These are phyloP conservation scores for Chionodraco myersi DNA, from an alignment of 2,113 vertebrate genomes.

Conservation along the genomic window DNA sequence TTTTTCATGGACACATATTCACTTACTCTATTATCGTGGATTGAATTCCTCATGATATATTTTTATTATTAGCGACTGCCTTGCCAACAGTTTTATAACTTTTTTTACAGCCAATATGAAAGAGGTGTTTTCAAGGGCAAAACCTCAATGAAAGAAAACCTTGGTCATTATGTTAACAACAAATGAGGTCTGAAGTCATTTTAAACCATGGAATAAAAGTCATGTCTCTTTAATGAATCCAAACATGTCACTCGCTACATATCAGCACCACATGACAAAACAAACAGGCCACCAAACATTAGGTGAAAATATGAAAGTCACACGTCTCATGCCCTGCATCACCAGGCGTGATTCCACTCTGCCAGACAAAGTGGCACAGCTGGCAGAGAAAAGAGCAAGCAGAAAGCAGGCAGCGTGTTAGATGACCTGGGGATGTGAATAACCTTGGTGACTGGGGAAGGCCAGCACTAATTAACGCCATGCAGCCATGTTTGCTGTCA, in stretches of 20 bases:
- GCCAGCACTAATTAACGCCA: slow-evolving; percentile 83
- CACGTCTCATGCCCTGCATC: slow-evolving; percentile 71
- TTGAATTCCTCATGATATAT: slow-evolving; percentile 36
- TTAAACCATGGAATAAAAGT: slow-evolving; percentile 43
- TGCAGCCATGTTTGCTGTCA: slow-evolving; percentile 66
- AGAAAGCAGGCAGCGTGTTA: slow-evolving; percentile 77
- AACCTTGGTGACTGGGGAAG: slow-evolving; percentile 84
- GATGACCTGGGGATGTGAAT: slow-evolving; percentile 80
- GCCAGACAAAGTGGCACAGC: slow-evolving; percentile 82
- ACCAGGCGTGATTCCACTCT: slow-evolving; percentile 70
- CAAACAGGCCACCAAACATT: slow-evolving; percentile 67
- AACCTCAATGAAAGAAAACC: slow-evolving; percentile 66
- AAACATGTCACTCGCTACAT: slow-evolving; percentile 38
- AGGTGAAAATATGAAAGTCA: slow-evolving; percentile 77
- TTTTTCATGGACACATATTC: slow-evolving; percentile 39
- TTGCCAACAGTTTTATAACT: slow-evolving; percentile 59
- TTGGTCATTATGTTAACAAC: slow-evolving; percentile 50
- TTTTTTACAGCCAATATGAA: slow-evolving; percentile 46
- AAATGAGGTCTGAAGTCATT: slow-evolving; percentile 58
- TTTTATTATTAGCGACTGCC: slow-evolving; percentile 53
- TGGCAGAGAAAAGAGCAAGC: slow-evolving; percentile 87
- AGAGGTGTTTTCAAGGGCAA: slow-evolving; percentile 72
- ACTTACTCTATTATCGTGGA: slow-evolving; percentile 42
- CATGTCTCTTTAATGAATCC: slow-evolving; percentile 24
- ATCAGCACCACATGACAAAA: slow-evolving; percentile 59